A percentile compares a stretch with the other conserved stretches of the same genome.
Evolutionary conservation across 2,113 vertebrate genomes (phyloP).

Genomic region (Dromiciops gliroides): DNA sequence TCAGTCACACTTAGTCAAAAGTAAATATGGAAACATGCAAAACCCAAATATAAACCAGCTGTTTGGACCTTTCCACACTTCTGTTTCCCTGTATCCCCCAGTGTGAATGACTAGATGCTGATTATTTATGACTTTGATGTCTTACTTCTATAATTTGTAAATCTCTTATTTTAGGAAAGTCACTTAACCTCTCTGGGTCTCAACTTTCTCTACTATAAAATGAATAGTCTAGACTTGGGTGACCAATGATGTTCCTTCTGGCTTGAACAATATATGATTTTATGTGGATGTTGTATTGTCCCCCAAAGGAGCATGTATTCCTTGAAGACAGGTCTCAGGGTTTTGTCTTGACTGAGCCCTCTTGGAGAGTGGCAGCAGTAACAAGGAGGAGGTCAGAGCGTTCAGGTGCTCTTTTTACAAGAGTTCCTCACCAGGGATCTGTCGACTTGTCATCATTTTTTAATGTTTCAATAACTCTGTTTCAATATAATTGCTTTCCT

Average conservation of each 20-base stretch:
- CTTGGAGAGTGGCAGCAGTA: neutral
- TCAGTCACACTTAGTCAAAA: neutral
- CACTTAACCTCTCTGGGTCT: neutral
- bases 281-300: neutral
- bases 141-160: neutral
- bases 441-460: neutral
- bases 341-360: neutral
- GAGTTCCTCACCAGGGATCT: neutral
- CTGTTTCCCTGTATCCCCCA: neutral
- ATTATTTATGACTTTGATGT: neutral
- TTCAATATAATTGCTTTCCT: neutral
- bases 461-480: neutral
- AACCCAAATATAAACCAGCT: neutral
- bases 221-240: neutral
- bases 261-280: conserved; percentile 7
- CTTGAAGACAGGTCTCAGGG: conserved; percentile 14
- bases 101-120: neutral
- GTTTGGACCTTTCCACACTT: conserved; percentile 18
- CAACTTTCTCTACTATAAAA: neutral
- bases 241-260: neutral
- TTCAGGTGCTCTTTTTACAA: neutral
- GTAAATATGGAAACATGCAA: conserved; percentile 28
- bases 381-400: too few species aligned
- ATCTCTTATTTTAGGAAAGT: neutral
- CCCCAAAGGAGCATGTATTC: conserved; percentile 3